Evolutionary conservation across 2,888 invertebrate species (phyloP).

Genomic region (Xylocampa areola): DNA sequence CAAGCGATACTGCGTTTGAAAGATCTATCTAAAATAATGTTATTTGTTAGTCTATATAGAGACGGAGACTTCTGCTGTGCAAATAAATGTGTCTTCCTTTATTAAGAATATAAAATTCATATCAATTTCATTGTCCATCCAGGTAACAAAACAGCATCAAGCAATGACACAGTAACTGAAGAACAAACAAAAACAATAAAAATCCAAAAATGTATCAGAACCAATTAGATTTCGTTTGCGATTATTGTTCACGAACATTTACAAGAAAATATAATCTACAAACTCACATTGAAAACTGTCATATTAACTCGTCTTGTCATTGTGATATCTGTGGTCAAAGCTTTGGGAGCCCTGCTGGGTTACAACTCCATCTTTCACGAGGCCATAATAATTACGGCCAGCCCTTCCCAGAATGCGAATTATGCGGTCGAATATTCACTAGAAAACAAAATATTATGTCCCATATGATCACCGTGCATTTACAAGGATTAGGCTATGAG

Average conservation of each 20-base stretch:
- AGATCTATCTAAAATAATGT: no score
- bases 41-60: no score
- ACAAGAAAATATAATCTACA: slow-evolving; percentile 80
- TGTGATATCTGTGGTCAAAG: slow-evolving; percentile 76
- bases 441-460: slow-evolving; percentile 81
- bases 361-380: slow-evolving; percentile 70
- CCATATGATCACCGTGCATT: slow-evolving; percentile 80
- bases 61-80: no score
- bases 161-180: slow-evolving; percentile 1
- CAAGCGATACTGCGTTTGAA: no score
- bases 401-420: slow-evolving; percentile 78
- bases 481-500: slow-evolving; percentile 67
- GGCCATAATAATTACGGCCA: slow-evolving; percentile 76
- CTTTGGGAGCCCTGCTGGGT: slow-evolving; percentile 74
- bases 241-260: slow-evolving; percentile 77
- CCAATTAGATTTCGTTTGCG: slow-evolving; percentile 71
- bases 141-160: neutral
- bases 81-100: no score
- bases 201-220: slow-evolving; percentile 57
- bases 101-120: neutral
- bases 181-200: slow-evolving; percentile 18
- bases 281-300: slow-evolving; percentile 80
- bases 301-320: slow-evolving; percentile 69
- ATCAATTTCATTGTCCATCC: neutral
- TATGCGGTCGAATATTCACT: slow-evolving; percentile 79